Percentiles rank a stretch among this genome's conserved stretches.
Evolutionary conservation across 1,140 invertebrate genomes (phyloP).

Genomic region (Acyrthosiphon pisum): DNA sequence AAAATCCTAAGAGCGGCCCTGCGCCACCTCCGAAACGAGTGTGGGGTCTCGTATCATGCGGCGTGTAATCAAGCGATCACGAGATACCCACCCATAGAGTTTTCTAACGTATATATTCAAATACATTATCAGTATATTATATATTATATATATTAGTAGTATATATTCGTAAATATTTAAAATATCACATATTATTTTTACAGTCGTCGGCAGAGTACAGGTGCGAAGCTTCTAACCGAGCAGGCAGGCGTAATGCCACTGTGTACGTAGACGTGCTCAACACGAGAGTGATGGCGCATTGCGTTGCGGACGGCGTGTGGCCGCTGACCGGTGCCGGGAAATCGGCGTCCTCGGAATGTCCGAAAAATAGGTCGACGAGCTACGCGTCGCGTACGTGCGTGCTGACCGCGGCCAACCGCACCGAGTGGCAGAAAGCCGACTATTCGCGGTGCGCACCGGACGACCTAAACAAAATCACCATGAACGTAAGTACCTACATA

Average conservation of each 20-base stretch:
- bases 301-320: slow-evolving; percentile 64
- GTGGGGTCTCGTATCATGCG: too few relatives aligned
- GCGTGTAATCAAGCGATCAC: background rate
- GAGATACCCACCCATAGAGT: background rate
- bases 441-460: slow-evolving; percentile 76
- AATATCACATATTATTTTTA: too few relatives aligned
- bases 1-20: too few relatives aligned
- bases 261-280: slow-evolving; percentile 41
- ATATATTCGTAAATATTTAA: too few relatives aligned
- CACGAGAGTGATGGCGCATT: slow-evolving; percentile 50
- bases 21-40: too few relatives aligned
- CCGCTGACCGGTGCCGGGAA: slow-evolving; percentile 71
- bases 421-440: slow-evolving; percentile 76
- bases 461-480: slow-evolving; percentile 70
- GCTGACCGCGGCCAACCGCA: slow-evolving; percentile 63
- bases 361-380: slow-evolving; percentile 63
- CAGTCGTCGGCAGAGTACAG: slow-evolving; percentile 16
- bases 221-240: slow-evolving; percentile 34
- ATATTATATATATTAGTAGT: too few relatives aligned
- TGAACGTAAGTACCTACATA: slow-evolving; percentile 66
- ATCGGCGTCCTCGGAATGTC: slow-evolving; percentile 69
- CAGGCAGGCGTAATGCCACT: slow-evolving; percentile 18
- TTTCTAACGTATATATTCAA: too few relatives aligned
- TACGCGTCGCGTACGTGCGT: slow-evolving; percentile 59
- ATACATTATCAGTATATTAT: too few relatives aligned